phyloP scores from a whole-genome alignment of 2,888 invertebrate genomes.

The Aromia moschata region DNA sequence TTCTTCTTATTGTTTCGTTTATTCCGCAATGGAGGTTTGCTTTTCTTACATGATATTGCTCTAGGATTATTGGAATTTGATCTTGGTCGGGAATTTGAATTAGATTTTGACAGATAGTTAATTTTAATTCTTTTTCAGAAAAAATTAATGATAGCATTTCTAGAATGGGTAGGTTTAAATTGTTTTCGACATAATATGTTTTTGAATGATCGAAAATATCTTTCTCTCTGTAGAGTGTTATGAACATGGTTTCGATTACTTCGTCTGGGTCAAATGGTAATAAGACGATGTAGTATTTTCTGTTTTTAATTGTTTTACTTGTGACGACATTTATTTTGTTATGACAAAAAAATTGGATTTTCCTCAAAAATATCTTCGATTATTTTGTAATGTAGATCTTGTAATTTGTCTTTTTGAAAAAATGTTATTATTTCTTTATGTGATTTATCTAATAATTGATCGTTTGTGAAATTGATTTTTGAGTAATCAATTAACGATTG shows the following conservation, averaged over 20 bases:
- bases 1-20: not conserved
- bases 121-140: not conserved
- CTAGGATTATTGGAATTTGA: not conserved
- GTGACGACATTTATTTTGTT: not conserved
- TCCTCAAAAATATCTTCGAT: constrained; percentile 2
- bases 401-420: not conserved
- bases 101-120: constrained; percentile 1
- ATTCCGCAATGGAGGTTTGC: not conserved
- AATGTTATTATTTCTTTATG: not conserved
- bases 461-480: not conserved
- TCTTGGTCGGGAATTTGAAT: not conserved
- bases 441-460: not conserved
- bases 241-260: not conserved
- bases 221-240: not conserved
- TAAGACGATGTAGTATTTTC: not conserved
- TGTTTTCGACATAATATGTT: not conserved
- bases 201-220: not conserved
- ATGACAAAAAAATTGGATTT: not conserved
- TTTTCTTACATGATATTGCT: not conserved
- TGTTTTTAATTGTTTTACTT: not conserved
- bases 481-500: not conserved
- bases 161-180: not conserved
- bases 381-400: not conserved
- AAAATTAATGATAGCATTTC: not conserved
- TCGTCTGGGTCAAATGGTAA: not conserved